Conservation (phyloP, 2,888 invertebrate species). For the Anoplius nigerrimus region DNA sequence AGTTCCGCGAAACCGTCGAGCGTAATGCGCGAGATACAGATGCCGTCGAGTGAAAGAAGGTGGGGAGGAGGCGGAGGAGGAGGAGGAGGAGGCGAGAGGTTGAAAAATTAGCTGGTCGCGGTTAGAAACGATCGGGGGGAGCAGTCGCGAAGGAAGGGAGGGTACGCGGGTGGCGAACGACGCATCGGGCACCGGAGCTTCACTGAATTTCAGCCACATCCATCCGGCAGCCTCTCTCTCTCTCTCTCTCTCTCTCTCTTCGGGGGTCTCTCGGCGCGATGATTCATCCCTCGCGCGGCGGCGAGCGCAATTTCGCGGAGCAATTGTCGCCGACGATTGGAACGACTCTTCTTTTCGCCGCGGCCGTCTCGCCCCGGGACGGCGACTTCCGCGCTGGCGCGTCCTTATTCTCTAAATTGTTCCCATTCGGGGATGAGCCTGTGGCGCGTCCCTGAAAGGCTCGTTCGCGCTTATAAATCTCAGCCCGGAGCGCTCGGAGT, state of each 20-base stretch:
- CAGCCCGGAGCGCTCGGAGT: slow-evolving; percentile 51
- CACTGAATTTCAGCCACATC: background rate
- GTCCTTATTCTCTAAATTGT: slow-evolving; percentile 66
- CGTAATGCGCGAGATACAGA: too few relatives aligned
- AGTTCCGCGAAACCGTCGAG: too few relatives aligned
- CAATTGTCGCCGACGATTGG: slow-evolving; percentile 45
- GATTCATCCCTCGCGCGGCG: slow-evolving; percentile 21
- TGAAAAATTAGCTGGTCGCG: too few relatives aligned
- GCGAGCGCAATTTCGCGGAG: slow-evolving; percentile 44
- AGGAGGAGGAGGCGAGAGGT: too few relatives aligned
- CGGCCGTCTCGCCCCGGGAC: slow-evolving; percentile 9
- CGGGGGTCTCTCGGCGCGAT: slow-evolving; percentile 14
- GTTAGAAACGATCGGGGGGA: too few relatives aligned
- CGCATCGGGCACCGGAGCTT: slow-evolving; percentile 26
- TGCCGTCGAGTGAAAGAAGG: too few relatives aligned
- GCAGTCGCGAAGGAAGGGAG: background rate
- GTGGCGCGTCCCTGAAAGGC: slow-evolving; percentile 63
- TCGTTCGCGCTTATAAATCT: slow-evolving; percentile 71
- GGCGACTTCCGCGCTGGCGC: slow-evolving; percentile 47
- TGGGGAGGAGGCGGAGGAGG: too few relatives aligned
- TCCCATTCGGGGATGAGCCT: slow-evolving; percentile 67
- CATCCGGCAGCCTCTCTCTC: too few relatives aligned
- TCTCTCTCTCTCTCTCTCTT: too few relatives aligned
- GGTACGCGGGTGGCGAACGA: background rate
- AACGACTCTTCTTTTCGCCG: slow-evolving; percentile 33